Evolutionary conservation across 2,113 vertebrate genomes (phyloP), one percentile per base, ranked within the genome.

Genomic region (Indicator maculatus): DNA sequence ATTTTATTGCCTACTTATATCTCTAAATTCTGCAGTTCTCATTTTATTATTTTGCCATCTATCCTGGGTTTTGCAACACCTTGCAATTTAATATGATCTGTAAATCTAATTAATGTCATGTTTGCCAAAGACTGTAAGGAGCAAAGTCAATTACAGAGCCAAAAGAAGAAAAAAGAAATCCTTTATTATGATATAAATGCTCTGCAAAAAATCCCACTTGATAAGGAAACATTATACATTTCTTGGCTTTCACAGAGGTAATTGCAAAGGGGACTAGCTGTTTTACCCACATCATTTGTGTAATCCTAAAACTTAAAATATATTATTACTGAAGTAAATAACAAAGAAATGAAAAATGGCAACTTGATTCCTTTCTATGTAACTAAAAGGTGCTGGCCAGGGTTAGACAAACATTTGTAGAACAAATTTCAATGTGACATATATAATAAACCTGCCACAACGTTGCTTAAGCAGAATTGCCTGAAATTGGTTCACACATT

Each of bases 31-130:
- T 90, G 44, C 55, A 69, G 65, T 61, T 88, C 88, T 66, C 76
- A 90, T 96, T 93, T 94, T 91, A 93, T 95, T 95, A 95, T 90
- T 95, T 93, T 79, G 61, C 65, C 50, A 82, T 88, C 47, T 85
- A 91, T 89, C 77, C 50, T 61, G 72, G 76, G 14, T 88, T 95
- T 95, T 86, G 76, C 66, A 96, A 93, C 79, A 91, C 52, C 88
- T 95, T 81, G 81, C 83, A 72, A 80, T 94, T 97, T 90, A 93
- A 75, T 55, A 65, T 76, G 86, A 97, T 86, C 92, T 86, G 83
- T 96, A 91, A 96, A 94, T 95, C 86, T 95, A 93, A 97, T 95
- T 95, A 84, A 69, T 70, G 50, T 55, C 65, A 24, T 88, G 70
- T 90, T 94, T 95, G 90, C 79, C 88, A 86, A 94, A 90, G 89